Conservation (phyloP, 2,888 invertebrate genomes). For the Microplitis manilae region DNA sequence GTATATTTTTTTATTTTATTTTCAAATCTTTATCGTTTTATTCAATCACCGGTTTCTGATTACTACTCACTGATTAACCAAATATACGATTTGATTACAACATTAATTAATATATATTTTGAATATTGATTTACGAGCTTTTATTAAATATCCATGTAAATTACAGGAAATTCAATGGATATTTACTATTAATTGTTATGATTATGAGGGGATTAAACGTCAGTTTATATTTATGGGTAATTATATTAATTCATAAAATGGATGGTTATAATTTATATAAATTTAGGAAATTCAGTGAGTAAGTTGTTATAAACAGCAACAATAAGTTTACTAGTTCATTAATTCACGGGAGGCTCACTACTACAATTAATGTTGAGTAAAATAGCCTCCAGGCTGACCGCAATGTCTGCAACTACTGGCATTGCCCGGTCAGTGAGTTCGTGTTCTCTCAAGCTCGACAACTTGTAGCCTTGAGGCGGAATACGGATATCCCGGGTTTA, state of each 20-base stretch:
- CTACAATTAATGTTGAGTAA: conserved; percentile 31
- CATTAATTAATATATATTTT: too few relatives aligned
- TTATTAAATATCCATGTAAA: too few relatives aligned
- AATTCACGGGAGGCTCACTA: conserved; percentile 39
- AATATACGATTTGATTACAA: too few relatives aligned
- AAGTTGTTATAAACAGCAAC: conserved; percentile 34
- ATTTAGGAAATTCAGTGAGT: not conserved
- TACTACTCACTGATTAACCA: too few relatives aligned
- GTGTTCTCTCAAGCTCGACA: conserved; percentile 2
- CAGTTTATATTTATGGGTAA: not conserved
- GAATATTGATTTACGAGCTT: too few relatives aligned
- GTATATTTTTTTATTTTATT: too few relatives aligned
- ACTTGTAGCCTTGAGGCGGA: not conserved
- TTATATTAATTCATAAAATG: not conserved
- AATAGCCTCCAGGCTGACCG: conserved; percentile 44
- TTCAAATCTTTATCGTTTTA: too few relatives aligned
- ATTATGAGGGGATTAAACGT: too few relatives aligned
- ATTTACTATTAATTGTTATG: too few relatives aligned
- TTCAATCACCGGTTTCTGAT: too few relatives aligned
- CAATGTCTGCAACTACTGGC: conserved; percentile 47
- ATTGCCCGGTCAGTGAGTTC: conserved; percentile 6
- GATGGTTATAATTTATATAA: not conserved
- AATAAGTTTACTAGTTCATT: conserved; percentile 46
- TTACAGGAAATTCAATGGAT: too few relatives aligned
- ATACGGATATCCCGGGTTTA: not conserved